Conservation (phyloP, 2,797 vertebrate genomes). For the Clarias fuscus region DNA sequence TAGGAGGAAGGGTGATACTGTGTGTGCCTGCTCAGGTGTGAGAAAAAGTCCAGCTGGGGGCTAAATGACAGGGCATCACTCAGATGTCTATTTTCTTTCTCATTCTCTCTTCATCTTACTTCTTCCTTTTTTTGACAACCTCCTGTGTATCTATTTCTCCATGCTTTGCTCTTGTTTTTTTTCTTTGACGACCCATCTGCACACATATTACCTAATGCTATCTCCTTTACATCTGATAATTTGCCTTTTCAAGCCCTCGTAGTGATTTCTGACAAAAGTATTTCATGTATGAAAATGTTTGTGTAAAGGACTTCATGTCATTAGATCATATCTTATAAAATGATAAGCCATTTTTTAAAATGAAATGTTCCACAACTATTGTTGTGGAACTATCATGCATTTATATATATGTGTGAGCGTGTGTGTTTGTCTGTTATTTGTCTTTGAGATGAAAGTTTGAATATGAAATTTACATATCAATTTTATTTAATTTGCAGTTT, state of each 20-base stretch:
- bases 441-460: neutral
- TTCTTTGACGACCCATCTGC: neutral
- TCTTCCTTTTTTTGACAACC: neutral
- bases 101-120: constrained; percentile 11
- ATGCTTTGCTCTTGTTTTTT: neutral
- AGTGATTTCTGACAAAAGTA: neutral
- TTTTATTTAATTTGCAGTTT: no score
- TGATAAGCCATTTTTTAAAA: neutral
- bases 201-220: neutral
- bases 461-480: neutral
- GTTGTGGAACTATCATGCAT: no score
- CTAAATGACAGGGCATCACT: constrained; percentile 34
- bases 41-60: constrained; percentile 14
- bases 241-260: neutral
- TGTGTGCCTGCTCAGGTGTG: constrained; percentile 7
- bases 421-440: no score
- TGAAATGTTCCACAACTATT: neutral
- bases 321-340: neutral
- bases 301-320: neutral
- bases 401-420: no score
- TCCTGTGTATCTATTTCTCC: neutral
- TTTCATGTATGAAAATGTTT: neutral
- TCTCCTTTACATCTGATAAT: neutral
- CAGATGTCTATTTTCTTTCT: constrained; percentile 30
- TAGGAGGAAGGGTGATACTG: neutral